A percentile compares a stretch with the other conserved stretches of the same genome.
Conservation (phyloP, 1,140 invertebrate species). For the Pseudachorutes palmiensis region DNA sequence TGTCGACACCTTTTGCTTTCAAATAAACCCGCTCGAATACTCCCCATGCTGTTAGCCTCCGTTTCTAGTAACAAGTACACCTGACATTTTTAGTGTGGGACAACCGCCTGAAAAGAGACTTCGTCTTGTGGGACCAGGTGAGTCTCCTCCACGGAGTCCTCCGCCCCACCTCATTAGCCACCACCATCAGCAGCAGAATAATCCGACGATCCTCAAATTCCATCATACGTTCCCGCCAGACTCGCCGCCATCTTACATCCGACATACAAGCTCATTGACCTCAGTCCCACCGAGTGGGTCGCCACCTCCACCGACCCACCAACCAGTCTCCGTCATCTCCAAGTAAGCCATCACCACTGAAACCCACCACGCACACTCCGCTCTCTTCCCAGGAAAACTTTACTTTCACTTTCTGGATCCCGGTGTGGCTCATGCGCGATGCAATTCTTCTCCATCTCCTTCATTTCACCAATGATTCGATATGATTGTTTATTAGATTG, state of each 20-base stretch:
- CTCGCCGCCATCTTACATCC: slow-evolving; percentile 30
- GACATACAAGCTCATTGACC: background rate
- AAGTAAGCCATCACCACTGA: slow-evolving; percentile 20
- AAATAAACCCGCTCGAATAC: too few relatives aligned
- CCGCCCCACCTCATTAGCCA: background rate
- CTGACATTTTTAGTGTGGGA: background rate
- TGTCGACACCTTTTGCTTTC: too few relatives aligned
- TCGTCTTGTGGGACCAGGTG: background rate
- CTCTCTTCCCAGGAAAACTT: slow-evolving; percentile 10
- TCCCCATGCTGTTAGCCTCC: too few relatives aligned
- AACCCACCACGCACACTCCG: slow-evolving; percentile 5
- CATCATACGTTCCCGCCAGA: slow-evolving; percentile 86
- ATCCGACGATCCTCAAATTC: slow-evolving; percentile 57
- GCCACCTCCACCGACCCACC: slow-evolving; percentile 18
- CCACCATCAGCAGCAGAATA: background rate
- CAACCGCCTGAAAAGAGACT: background rate
- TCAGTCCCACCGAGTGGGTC: slow-evolving; percentile 24
- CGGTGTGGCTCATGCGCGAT: background rate
- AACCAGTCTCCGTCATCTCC: slow-evolving; percentile 28
- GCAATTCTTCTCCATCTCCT: slow-evolving; percentile 8
- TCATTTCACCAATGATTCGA: background rate
- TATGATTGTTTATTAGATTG: too few relatives aligned
- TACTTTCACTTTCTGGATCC: background rate
- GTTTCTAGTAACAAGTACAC: too few relatives aligned
- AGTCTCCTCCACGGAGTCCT: background rate